Conservation (phyloP, 2,113 vertebrate genomes). For the Coreoperca whiteheadi region DNA sequence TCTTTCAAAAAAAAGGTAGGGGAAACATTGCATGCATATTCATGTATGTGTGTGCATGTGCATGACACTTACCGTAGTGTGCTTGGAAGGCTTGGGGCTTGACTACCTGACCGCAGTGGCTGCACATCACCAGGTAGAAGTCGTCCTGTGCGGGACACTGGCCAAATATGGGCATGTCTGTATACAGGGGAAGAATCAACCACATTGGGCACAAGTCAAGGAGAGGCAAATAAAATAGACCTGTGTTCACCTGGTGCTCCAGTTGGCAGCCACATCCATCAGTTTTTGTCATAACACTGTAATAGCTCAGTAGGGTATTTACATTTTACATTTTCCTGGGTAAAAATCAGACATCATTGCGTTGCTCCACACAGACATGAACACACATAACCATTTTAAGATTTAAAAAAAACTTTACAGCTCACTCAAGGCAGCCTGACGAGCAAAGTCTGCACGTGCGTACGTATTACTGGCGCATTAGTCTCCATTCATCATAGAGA, state of each 20-base stretch:
- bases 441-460: slow-evolving; percentile 17
- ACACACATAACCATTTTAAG: background rate
- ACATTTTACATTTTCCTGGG: too few species aligned
- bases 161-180: slow-evolving; percentile 98
- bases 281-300: slow-evolving; percentile 25
- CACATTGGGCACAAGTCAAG: slow-evolving; percentile 38
- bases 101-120: slow-evolving; percentile 97
- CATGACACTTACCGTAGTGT: slow-evolving; percentile 95
- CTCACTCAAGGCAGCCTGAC: background rate
- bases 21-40: background rate
- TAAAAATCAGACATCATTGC: background rate
- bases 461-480: background rate
- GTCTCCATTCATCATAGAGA: slow-evolving; percentile 30
- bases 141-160: slow-evolving; percentile 98
- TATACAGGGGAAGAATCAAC: slow-evolving; percentile 35
- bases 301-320: background rate
- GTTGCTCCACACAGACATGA: background rate
- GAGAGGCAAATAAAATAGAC: slow-evolving; percentile 26
- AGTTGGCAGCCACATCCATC: slow-evolving; percentile 7
- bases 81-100: slow-evolving; percentile 99
- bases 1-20: too few species aligned
- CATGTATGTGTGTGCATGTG: background rate
- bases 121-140: slow-evolving; percentile 99
- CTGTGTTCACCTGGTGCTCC: slow-evolving; percentile 13
- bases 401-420: background rate